Evolutionary conservation across 2,888 invertebrate genomes (phyloP).

Genomic region (Dromius quadrimaculatus): DNA sequence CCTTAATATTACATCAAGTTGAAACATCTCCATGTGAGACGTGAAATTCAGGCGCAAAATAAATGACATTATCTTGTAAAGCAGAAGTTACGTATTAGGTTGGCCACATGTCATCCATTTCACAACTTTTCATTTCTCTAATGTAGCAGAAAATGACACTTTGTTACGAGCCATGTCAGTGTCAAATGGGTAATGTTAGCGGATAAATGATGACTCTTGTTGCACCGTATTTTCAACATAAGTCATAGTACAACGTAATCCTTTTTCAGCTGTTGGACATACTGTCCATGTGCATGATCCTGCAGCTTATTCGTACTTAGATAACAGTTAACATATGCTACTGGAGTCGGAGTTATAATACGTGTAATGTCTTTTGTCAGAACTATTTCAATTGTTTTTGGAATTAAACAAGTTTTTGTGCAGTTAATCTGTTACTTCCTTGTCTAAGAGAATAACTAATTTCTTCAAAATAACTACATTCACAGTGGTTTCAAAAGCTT

Average conservation of each 20-base stretch:
- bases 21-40: neutral
- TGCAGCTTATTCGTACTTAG: neutral
- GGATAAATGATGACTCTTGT: constrained; percentile 38
- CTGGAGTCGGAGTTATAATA: too few relatives aligned
- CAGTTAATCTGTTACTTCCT: too few relatives aligned
- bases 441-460: too few relatives aligned
- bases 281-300: neutral
- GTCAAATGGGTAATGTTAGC: constrained; percentile 30
- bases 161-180: constrained; percentile 19
- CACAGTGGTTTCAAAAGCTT: too few relatives aligned
- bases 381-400: too few relatives aligned
- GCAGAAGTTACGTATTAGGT: constrained; percentile 32
- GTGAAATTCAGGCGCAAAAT: constrained; percentile 6
- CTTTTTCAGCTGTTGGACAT: constrained; percentile 5
- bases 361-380: too few relatives aligned
- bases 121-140: constrained; percentile 43
- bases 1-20: too few relatives aligned
- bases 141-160: constrained; percentile 45
- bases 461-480: too few relatives aligned
- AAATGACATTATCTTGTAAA: constrained; percentile 33
- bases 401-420: too few relatives aligned
- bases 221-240: constrained; percentile 38
- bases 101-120: constrained; percentile 34
- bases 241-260: constrained; percentile 35
- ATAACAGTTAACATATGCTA: too few relatives aligned